Conservation (phyloP, 2,888 invertebrate genomes). For the Caenorhabditis sp. region DNA sequence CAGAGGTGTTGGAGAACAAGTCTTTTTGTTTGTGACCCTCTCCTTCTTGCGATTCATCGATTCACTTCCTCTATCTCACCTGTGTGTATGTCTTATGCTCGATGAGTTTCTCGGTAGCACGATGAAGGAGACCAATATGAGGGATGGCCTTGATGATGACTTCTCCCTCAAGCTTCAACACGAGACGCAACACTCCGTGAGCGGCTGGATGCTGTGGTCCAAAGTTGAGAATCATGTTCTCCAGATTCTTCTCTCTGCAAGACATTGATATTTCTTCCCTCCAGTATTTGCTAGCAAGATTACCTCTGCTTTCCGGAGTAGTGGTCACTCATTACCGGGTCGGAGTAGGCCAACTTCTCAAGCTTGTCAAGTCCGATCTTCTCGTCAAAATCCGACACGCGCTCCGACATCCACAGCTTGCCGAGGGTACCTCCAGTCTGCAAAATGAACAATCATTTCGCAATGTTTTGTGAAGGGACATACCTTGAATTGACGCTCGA, state of each 20-base stretch:
- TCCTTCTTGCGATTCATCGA: background rate
- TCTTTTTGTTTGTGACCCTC: too few relatives aligned
- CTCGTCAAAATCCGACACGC: conserved; percentile 72
- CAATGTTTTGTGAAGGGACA: background rate
- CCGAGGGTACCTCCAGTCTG: conserved; percentile 77
- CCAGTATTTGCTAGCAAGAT: too few relatives aligned
- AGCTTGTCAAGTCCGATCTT: conserved; percentile 77
- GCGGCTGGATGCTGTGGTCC: conserved; percentile 97
- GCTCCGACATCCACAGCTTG: conserved; percentile 74
- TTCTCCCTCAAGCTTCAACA: conserved; percentile 92
- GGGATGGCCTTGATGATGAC: conserved; percentile 93
- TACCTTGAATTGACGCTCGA: conserved; percentile 81
- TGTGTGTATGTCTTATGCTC: conserved; percentile 99
- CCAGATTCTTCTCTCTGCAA: conserved; percentile 88
- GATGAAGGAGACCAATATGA: conserved; percentile 96
- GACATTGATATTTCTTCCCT: background rate
- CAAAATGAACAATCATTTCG: conserved; percentile 28
- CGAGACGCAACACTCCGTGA: conserved; percentile 92
- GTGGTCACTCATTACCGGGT: conserved; percentile 75
- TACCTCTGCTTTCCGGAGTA: conserved; percentile 78
- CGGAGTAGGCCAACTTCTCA: conserved; percentile 72
- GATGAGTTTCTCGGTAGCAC: conserved; percentile 97
- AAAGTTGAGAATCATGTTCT: conserved; percentile 92
- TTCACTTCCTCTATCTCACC: conserved; percentile 38
- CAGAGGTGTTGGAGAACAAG: too few relatives aligned